Conservation (phyloP, 1,140 invertebrate genomes). For the Drosophila busckii region DNA sequence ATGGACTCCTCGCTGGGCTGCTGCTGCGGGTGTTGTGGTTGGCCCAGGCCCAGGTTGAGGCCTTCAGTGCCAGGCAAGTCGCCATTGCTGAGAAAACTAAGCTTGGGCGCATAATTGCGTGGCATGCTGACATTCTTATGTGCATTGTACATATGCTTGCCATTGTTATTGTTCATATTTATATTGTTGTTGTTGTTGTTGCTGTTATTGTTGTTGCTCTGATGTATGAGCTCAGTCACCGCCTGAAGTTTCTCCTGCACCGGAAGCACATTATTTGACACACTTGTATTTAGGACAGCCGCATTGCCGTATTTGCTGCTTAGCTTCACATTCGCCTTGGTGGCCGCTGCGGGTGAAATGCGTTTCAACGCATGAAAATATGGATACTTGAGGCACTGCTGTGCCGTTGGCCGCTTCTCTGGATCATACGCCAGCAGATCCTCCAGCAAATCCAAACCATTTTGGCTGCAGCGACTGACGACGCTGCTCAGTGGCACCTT, state of each 20-base stretch:
- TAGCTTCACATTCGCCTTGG: slow-evolving; percentile 74
- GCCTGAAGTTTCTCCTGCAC: slow-evolving; percentile 73
- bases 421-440: slow-evolving; percentile 96
- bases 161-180: slow-evolving; percentile 29
- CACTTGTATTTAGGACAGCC: slow-evolving; percentile 25
- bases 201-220: slow-evolving; percentile 42
- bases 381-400: slow-evolving; percentile 89
- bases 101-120: slow-evolving; percentile 52
- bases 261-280: slow-evolving; percentile 76
- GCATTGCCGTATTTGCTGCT: slow-evolving; percentile 53
- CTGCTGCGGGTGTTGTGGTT: neutral
- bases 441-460: slow-evolving; percentile 91
- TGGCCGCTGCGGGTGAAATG: slow-evolving; percentile 70
- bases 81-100: slow-evolving; percentile 46
- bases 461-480: slow-evolving; percentile 89
- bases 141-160: slow-evolving; percentile 17
- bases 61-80: slow-evolving; percentile 33
- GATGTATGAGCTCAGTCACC: slow-evolving; percentile 65
- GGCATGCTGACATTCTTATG: slow-evolving; percentile 50
- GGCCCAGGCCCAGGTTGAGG: slow-evolving; percentile 21
- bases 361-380: slow-evolving; percentile 87
- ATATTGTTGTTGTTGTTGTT: slow-evolving; percentile 22
- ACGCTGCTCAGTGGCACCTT: slow-evolving; percentile 89
- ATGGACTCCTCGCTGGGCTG: slow-evolving; percentile 55
- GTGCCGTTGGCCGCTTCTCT: slow-evolving; percentile 93